Base-by-base conservation (phyloP, 2,113 vertebrate genomes). In the Campylomormyrus numenius region DNA sequence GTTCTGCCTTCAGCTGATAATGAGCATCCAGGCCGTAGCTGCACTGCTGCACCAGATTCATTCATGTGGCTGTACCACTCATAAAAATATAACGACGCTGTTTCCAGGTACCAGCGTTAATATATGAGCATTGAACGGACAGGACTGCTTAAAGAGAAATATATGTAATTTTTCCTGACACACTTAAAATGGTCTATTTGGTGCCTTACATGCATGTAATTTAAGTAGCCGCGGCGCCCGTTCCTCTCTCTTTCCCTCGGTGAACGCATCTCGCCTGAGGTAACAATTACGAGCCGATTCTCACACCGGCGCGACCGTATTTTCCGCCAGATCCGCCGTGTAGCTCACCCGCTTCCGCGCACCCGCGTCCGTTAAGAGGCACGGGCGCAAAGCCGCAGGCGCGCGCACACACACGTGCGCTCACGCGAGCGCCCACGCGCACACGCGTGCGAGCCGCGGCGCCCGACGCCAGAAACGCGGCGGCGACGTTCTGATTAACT, bases 161-260 rank as follows among this genome's bases (percentile, higher is more conserved):
- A 80, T 77, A 77, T 39, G 70, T 77, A 13, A 77, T 77, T 77
- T 77, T 80, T 35, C 74, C 74, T 17, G 35, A 80, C 74, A 80
- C 74, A 42, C 74, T 77, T 31, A 77, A 77, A 77, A 31, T 39
- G 70, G 70, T 77, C 70, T 39, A 39, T 77, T 77, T 77, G 31
- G 74, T 80, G 74, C 42, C 35, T 80, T 42, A 80, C 74, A 80
- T 80, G 74, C 74, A 80, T 80, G 74, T 80, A 80, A 80, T 80
- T 80, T 80, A 4, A 80, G 74, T 27, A 39, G 13, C 74, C n/a
- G 62, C n/a, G 10, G 62, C 10, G 27, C 9, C 10, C n/a, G 62
- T 10, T 70, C 10, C 27, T 70, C 62, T 66, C 9, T 31, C 35
- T 27, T 27, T 49, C 24, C 19, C 46, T 48, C 6, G n/a, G 21